A percentile compares a stretch with the other conserved stretches of the same genome.
Evolutionary conservation across 2,797 vertebrate species (phyloP).

Genomic region (Halcyon leucocephala): DNA sequence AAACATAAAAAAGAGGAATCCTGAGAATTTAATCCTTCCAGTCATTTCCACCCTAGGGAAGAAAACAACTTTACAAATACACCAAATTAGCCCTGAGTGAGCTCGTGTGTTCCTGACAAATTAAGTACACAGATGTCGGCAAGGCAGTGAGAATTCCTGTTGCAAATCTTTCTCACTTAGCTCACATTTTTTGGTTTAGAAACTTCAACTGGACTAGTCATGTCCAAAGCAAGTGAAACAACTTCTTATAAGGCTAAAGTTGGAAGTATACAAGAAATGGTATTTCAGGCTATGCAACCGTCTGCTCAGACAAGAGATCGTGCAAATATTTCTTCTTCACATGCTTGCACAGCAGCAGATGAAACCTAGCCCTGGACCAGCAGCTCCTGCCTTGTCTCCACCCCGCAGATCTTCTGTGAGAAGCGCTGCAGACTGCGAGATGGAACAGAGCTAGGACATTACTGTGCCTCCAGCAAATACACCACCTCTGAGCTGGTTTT

Average conservation of each 20-base stretch:
- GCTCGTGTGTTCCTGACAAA: not conserved
- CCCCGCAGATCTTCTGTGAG: not conserved
- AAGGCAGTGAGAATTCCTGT: not conserved
- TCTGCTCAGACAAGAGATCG: not conserved
- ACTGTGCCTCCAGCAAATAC: not conserved
- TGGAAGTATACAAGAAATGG: not conserved
- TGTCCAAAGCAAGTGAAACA: constrained; percentile 12
- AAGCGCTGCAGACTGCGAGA: not conserved
- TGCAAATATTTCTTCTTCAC: not conserved
- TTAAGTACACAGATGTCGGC: not conserved
- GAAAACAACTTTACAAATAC: not conserved
- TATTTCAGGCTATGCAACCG: not conserved
- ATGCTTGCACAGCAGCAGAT: not conserved
- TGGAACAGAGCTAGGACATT: not conserved
- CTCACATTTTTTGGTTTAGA: not conserved
- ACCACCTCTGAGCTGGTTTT: not conserved
- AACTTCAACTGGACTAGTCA: not conserved
- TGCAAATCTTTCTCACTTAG: not conserved
- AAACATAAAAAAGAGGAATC: not conserved
- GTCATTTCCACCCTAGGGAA: not conserved
- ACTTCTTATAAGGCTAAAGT: constrained; percentile 4
- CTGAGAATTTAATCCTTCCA: not conserved
- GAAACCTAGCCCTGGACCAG: not conserved
- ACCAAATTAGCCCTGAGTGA: not conserved
- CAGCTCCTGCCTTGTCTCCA: not conserved